Evolutionary conservation across 2,113 vertebrate species (phyloP).

Genomic region (Pollimyrus isidori): DNA sequence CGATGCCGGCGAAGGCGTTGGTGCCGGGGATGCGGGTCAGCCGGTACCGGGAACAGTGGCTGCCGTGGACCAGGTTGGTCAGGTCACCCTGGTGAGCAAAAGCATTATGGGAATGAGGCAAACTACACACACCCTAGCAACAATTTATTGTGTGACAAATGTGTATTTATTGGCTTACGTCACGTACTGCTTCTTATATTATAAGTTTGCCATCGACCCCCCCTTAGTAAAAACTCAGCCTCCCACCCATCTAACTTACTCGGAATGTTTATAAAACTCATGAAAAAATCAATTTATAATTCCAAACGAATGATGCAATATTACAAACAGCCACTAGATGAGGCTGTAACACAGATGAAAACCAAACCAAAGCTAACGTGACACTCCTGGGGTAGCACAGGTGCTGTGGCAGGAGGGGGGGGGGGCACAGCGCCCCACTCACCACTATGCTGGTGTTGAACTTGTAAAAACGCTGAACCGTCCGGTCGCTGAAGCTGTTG

Average conservation of each 20-base stretch:
- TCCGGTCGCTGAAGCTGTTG: constrained; percentile 98
- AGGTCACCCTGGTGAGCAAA: constrained; percentile 74
- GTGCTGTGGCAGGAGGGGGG: not conserved
- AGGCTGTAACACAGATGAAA: not conserved
- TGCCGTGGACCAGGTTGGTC: constrained; percentile 94
- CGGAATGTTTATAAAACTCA: not conserved
- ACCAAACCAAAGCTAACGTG: not conserved
- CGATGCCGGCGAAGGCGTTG: constrained; percentile 91
- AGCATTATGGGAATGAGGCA: not conserved
- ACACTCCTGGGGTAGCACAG: not conserved
- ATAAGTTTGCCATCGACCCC: no score
- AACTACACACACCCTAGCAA: not conserved
- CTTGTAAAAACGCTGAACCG: constrained; percentile 94
- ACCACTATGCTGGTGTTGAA: constrained; percentile 96
- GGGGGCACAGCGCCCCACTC: constrained; percentile 32
- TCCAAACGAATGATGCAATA: not conserved
- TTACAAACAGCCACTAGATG: constrained; percentile 2
- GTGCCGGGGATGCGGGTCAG: constrained; percentile 88
- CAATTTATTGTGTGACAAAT: not conserved
- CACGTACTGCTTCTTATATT: no score
- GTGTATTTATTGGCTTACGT: not conserved
- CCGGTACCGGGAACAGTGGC: constrained; percentile 92
- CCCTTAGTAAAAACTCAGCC: no score
- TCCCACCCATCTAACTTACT: not conserved
- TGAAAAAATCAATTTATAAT: not conserved